Conservation (phyloP, 2,888 invertebrate genomes). For the Scaeva pyrastri region DNA sequence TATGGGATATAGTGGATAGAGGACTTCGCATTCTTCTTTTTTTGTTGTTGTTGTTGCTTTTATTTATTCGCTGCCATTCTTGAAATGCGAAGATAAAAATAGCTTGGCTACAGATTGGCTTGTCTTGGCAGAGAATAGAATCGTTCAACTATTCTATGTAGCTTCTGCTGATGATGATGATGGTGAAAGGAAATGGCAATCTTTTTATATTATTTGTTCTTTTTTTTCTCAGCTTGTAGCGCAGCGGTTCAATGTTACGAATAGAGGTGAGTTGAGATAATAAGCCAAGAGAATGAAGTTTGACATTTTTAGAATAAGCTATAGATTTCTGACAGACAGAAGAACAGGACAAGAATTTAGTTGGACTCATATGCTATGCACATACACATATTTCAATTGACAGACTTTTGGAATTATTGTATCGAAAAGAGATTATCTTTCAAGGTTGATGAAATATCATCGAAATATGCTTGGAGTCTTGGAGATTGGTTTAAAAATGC, state of each 20-base stretch:
- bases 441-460: too few species aligned
- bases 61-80: conserved; percentile 55
- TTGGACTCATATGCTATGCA: too few species aligned
- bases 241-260: conserved; percentile 23
- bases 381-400: too few species aligned
- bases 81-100: conserved; percentile 70
- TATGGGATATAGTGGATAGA: conserved; percentile 46
- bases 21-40: conserved; percentile 51
- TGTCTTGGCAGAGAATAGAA: conserved; percentile 57
- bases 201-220: background rate
- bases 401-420: too few species aligned
- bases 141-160: conserved; percentile 2
- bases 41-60: conserved; percentile 37
- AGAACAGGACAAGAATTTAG: background rate
- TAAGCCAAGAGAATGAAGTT: conserved; percentile 20
- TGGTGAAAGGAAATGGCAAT: conserved; percentile 30
- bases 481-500: too few species aligned
- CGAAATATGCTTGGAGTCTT: too few species aligned
- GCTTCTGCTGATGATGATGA: too few species aligned
- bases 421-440: too few species aligned
- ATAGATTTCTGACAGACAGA: conserved; percentile 3
- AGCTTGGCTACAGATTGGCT: conserved; percentile 50
- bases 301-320: conserved; percentile 34
- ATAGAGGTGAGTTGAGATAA: conserved; percentile 30
- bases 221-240: background rate